Evolutionary conservation across 2,797 vertebrate species (phyloP), one percentile per base, ranked within the genome.

Genomic region (Danio kyathit): DNA sequence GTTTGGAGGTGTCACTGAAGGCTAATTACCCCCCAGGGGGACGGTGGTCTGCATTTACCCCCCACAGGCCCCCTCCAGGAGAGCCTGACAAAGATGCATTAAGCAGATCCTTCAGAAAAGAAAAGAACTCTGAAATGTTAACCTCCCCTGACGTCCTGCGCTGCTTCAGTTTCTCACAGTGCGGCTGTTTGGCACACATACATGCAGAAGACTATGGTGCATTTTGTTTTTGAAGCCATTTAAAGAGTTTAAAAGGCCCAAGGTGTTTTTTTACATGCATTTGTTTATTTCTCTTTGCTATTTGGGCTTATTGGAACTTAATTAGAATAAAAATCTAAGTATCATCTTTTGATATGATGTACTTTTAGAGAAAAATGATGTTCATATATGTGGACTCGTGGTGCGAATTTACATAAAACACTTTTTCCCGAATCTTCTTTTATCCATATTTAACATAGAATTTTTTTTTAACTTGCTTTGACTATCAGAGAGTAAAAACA

Each of bases 1-100:
- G 84, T 83, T 83, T 86, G 82, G 80, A 85, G 82, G 88, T 87
- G 85, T 84, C 86, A 85, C 85, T 87, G 81, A 86, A 83, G 82
- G 86, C 85, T 86, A 86, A 87, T 89, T 88, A 87, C 84, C 87
- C 78, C 82, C 85, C 83, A 75, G 79, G 84, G 84, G 84, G 74
- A 81, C 49, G 63, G 81, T 73, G 83, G 86, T 76, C 76, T 86
- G 69, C 76, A 82, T 82, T 86, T 87, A 83, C 84, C 84, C 83
- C 85, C 84, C 85, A 77, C 29, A 56, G 79, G 84, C 71, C 65
- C 70, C 85, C 82, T 85, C 70, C 63, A 80, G 84, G 83, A 79
- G 67, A 66, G 81, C 74, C 78, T 85, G 85, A 88, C 86, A 88
- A 88, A 88, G 86, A 88, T 86, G 86, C 86, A 88, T 88, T 88